These are phyloP conservation scores for Limosa lapponica DNA, from an alignment of 2,797 vertebrate species.

Conservation along the genomic window DNA sequence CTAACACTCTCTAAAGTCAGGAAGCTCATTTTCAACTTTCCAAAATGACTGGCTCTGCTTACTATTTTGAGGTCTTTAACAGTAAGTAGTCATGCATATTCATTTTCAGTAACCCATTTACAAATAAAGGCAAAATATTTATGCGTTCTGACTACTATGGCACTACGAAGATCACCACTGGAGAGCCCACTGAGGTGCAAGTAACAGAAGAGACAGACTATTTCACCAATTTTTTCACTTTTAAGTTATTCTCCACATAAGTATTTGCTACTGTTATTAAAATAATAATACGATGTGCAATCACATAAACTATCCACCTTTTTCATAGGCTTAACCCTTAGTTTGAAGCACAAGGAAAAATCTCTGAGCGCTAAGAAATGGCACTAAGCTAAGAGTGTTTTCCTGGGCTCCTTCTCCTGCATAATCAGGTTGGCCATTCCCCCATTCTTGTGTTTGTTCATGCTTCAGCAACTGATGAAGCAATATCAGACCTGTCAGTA, in stretches of 20 bases:
- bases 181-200: background rate
- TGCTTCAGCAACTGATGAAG: conserved; percentile 6
- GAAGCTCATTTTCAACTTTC: background rate
- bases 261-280: background rate
- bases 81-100: background rate
- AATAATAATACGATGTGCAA: background rate
- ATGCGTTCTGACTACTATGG: background rate
- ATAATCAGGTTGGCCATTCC: background rate
- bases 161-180: background rate
- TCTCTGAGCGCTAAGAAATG: background rate
- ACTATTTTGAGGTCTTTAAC: background rate
- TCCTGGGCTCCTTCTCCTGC: background rate
- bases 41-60: background rate
- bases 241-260: background rate
- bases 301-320: background rate
- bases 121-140: background rate
- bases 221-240: background rate
- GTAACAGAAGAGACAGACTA: accelerated
- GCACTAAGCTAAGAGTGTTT: background rate
- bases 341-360: background rate
- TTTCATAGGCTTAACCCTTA: background rate
- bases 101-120: background rate
- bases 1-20: background rate
- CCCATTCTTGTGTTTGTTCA: background rate
- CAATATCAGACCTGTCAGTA: background rate